These are phyloP conservation scores for Eremophila alpestris DNA, from an alignment of 2,797 vertebrate species.

Conservation along the genomic window DNA sequence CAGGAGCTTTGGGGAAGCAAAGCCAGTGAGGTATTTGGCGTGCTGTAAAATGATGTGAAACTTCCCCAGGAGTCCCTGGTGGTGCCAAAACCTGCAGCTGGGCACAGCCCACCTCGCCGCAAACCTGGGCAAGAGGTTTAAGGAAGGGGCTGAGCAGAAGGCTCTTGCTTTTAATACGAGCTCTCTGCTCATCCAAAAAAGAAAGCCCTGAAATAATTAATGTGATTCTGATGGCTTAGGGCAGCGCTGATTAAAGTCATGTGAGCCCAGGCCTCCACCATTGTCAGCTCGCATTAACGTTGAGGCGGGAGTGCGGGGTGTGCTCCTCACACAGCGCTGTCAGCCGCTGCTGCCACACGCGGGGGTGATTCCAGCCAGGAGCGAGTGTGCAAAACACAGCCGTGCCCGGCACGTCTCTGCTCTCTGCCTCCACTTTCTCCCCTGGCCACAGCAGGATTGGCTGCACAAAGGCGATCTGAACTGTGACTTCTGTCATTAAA, in stretches of 20 bases:
- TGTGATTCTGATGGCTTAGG: slow-evolving; percentile 67
- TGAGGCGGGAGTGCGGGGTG: slow-evolving; percentile 64
- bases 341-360: slow-evolving; percentile 56
- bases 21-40: neutral
- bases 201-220: slow-evolving; percentile 69
- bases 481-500: neutral
- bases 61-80: slow-evolving; percentile 28
- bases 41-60: slow-evolving; percentile 48
- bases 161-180: neutral
- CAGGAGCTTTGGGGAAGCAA: neutral
- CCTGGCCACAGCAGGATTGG: neutral
- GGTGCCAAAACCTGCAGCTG: neutral
- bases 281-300: slow-evolving; percentile 77
- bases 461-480: rapidly evolving
- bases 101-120: neutral
- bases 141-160: neutral
- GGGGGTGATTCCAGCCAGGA: slow-evolving; percentile 66
- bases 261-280: slow-evolving; percentile 71
- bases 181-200: slow-evolving; percentile 46
- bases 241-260: slow-evolving; percentile 72
- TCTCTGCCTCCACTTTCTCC: neutral
- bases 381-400: slow-evolving; percentile 53
- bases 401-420: neutral
- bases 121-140: neutral
- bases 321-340: slow-evolving; percentile 69